Evolutionary conservation across 1,140 invertebrate genomes (phyloP), one percentile per base, ranked within the genome.

Genomic region (Pogonomyrmex californicus): DNA sequence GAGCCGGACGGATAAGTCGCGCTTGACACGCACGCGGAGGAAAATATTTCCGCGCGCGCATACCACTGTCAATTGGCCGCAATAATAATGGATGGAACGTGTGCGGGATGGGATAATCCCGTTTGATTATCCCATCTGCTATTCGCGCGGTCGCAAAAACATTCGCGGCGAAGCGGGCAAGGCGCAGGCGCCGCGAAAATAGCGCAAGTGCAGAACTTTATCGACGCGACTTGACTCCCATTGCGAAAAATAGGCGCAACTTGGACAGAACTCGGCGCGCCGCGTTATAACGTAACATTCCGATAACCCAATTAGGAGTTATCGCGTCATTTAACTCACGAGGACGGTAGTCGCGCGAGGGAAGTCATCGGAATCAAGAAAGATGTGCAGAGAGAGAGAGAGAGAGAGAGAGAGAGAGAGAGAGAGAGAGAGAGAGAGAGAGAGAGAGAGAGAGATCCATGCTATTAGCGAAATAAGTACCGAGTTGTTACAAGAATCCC

Each of bases 291-390:
- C 79, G 79, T 87, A 87, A 86, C 75, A 87, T 75, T 63, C 58
- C 71, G 83, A 86, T 87, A 88, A 86, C 87, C 87, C 56, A 86
- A 88, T 86, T 86, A 86, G 51, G 71, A 68, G 79, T 88, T 88
- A 88, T 86, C 82, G 71, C 54, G 17, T 51, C 56, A 71, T 87
- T 79, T 62, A 87, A 86, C 68, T 85, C 83, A 33, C 71, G 63
- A 88, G 78, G 49, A 85, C 33, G 71, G 44, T 73, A 17, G 62
- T 62, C 76, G 82, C 71, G 82, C 71, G 73, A 76, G 12, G n/a
- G 30, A 38, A 23, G 78, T 86, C 63, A 76, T 78, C 70, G 71
- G 82, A 14, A 68, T 68, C 41, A 23, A 23, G 23, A 23, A 23
- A 23, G 23, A 23, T 23, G 23, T 23, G 23, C 23, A 23, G 23